phyloP scores from a whole-genome alignment of 2,797 vertebrate genomes.

The Cacajao melanocephalus region DNA sequence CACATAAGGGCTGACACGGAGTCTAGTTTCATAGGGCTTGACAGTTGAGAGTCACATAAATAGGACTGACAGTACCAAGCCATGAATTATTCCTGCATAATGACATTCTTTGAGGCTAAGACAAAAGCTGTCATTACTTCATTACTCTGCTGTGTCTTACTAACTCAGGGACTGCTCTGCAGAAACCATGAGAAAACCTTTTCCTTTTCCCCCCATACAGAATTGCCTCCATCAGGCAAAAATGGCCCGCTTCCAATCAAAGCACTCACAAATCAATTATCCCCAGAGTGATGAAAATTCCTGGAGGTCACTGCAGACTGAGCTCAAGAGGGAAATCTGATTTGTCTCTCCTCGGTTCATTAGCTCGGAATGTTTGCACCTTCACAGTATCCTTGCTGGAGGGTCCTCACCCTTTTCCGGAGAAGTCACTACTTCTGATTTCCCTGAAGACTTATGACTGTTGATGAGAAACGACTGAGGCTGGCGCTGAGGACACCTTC shows the following conservation, averaged over 20 bases:
- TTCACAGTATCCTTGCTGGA: slow-evolving; percentile 57
- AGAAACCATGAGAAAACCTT: slow-evolving; percentile 28
- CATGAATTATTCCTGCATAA: slow-evolving; percentile 57
- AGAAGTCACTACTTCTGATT: neutral
- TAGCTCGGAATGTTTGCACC: slow-evolving; percentile 28
- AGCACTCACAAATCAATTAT: slow-evolving; percentile 26
- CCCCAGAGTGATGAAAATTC: slow-evolving; percentile 59
- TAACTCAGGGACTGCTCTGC: slow-evolving; percentile 13
- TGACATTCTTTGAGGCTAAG: slow-evolving; percentile 50
- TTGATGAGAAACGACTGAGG: neutral
- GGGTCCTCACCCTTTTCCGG: neutral
- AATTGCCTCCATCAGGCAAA: neutral
- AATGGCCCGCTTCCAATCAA: neutral
- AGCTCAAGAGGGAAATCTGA: slow-evolving; percentile 8
- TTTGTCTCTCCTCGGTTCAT: neutral
- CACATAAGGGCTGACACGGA: neutral
- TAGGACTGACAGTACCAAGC: slow-evolving; percentile 20
- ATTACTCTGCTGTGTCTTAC: slow-evolving; percentile 41
- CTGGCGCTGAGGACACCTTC: neutral
- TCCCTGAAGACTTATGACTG: neutral
- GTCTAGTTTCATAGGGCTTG: slow-evolving; percentile 29
- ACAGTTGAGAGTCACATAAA: slow-evolving; percentile 36
- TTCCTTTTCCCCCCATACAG: neutral
- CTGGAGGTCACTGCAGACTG: slow-evolving; percentile 78
- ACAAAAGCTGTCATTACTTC: slow-evolving; percentile 60